phyloP scores from a whole-genome alignment of 2,888 invertebrate species.

The Ceraclea dissimilis region DNA sequence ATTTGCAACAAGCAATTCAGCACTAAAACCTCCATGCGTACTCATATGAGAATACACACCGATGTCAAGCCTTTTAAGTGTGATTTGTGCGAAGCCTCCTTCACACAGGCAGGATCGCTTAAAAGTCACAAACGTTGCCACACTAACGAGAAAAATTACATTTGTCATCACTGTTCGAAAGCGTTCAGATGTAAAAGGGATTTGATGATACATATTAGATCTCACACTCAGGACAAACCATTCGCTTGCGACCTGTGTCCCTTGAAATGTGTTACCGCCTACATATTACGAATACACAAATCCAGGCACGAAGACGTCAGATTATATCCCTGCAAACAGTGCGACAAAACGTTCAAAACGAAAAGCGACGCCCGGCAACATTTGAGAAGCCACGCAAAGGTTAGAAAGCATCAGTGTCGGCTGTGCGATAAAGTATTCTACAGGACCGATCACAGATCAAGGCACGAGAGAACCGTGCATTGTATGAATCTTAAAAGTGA shows the following conservation, averaged over 20 bases:
- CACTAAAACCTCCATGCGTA: constrained; percentile 9
- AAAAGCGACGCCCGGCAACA: constrained; percentile 14
- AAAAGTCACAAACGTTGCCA: constrained; percentile 8
- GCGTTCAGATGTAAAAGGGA: constrained; percentile 17
- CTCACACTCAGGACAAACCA: constrained; percentile 15
- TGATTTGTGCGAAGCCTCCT: constrained; percentile 10
- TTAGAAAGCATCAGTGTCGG: constrained; percentile 15
- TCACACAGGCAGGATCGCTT: constrained; percentile 11
- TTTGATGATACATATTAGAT: constrained; percentile 17
- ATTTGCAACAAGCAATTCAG: constrained; percentile 12
- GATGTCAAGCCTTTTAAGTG: constrained; percentile 11
- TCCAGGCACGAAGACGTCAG: constrained; percentile 11
- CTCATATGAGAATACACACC: constrained; percentile 12
- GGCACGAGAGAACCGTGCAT: constrained; percentile 16
- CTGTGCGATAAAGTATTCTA: constrained; percentile 16
- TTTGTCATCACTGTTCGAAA: constrained; percentile 18
- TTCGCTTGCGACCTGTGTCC: constrained; percentile 13
- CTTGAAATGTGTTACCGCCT: constrained; percentile 13
- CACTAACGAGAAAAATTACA: constrained; percentile 1
- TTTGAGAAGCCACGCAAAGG: constrained; percentile 14
- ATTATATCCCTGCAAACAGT: constrained; percentile 4
- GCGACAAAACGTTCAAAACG: constrained; percentile 18
- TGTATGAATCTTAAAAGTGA: no score
- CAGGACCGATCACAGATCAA: constrained; percentile 14
- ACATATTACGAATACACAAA: constrained; percentile 13